phyloP scores from a whole-genome alignment of 2,888 invertebrate species.

The Imbricaverruca yamaguchii region DNA sequence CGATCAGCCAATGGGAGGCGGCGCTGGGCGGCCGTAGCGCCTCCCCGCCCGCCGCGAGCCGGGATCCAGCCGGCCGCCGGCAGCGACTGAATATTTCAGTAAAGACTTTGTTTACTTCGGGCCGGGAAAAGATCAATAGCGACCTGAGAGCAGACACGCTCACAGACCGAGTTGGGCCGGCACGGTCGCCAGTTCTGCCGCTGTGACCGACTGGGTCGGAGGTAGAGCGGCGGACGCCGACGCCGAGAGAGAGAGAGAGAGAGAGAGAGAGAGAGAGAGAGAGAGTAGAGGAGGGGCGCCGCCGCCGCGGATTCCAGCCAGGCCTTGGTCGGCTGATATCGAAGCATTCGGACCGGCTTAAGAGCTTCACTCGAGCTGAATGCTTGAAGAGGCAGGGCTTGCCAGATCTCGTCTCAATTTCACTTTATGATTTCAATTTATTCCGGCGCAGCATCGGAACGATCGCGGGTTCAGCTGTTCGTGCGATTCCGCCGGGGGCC shows the following conservation, averaged over 20 bases:
- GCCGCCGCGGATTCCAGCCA: too few species aligned
- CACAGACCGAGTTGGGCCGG: too few species aligned
- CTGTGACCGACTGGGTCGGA: too few species aligned
- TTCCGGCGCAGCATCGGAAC: neutral
- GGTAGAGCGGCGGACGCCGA: too few species aligned
- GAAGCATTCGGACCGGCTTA: neutral
- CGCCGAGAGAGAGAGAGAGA: too few species aligned
- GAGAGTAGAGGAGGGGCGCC: too few species aligned
- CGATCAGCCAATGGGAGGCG: constrained; percentile 9
- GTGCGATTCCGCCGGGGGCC: neutral
- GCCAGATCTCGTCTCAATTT: neutral
- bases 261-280: too few species aligned
- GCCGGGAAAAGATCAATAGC: constrained; percentile 10
- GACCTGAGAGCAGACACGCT: neutral
- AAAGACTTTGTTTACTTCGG: constrained; percentile 19
- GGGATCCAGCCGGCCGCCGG: neutral
- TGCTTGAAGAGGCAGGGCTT: neutral
- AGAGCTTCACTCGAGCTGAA: neutral
- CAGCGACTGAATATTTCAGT: constrained; percentile 12
- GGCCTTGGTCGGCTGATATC: neutral
- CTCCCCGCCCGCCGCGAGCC: neutral
- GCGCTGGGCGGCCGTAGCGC: neutral
- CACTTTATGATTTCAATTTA: constrained; percentile 14
- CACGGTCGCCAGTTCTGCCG: too few species aligned
- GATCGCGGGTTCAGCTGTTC: neutral